Evolutionary conservation across 2,797 vertebrate genomes (phyloP), one percentile per base, ranked within the genome.

Genomic region (Pantherophis alleghaniensis): DNA sequence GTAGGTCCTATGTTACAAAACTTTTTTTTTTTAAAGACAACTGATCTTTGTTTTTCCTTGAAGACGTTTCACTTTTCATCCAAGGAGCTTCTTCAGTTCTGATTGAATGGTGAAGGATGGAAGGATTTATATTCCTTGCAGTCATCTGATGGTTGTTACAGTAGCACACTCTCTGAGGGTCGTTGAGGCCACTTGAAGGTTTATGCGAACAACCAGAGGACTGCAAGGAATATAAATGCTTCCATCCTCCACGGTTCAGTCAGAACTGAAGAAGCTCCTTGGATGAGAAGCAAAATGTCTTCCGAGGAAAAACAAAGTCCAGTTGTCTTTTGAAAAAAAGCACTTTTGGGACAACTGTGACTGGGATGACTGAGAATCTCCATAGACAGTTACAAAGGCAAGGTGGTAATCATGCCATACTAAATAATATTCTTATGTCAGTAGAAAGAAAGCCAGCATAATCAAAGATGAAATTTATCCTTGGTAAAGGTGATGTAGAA

Each of bases 341-440:
- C 11, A 66, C 63, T 2, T n/a, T 66, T n/a, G 28, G 28, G 12
- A n/a, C 12, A 66, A 66, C 28, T 1, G 1, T 53, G 28, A 66
- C 28, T 12, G 0, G 12, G 61, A n/a, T n/a, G 61, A 28, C 26
- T 13, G 61, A 63, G 61, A 66, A 66, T 66, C 61, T 66, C 61
- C 61, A 13, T 59, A 91, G 59, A 91, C 94, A 83, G 53, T 69
- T 90, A 93, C 91, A 90, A 53, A 51, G 57, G 53, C 63, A 47
- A 92, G 32, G 0, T 0, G 91, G 74, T 93, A 90, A 74, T 93
- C 90, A 94, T 90, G 92, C 88, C 47, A 93, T 60, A 90, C 95
- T 96, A 96, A 97, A 96, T 95, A 95, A 96, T 87, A 94, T 59
- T 55, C 55, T 55, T 12, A 93, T 93, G 93, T 96, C 95, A 96